phyloP scores from a whole-genome alignment of 2,888 invertebrate species.

The Drosophila sordidapex region DNA sequence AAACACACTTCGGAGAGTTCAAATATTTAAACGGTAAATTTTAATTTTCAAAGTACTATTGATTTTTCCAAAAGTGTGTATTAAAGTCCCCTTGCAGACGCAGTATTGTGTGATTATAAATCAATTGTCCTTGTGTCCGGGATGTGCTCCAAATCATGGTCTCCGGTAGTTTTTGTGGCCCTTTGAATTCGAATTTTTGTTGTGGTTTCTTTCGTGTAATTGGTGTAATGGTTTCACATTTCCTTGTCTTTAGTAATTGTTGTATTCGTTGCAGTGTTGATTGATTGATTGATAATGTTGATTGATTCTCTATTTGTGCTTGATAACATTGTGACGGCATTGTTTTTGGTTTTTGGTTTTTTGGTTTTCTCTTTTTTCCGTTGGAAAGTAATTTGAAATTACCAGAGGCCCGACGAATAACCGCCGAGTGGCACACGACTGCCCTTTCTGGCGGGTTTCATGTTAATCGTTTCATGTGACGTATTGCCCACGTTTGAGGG shows the following conservation, averaged over 20 bases:
- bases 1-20: background rate
- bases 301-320: background rate
- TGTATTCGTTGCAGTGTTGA: background rate
- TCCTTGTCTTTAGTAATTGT: background rate
- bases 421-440: constrained; percentile 15
- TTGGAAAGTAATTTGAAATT: background rate
- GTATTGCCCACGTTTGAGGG: background rate
- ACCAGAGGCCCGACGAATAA: constrained; percentile 25
- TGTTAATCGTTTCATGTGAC: constrained; percentile 1
- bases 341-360: background rate
- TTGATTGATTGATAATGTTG: too few species aligned
- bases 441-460: rapidly evolving
- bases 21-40: background rate
- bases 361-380: background rate
- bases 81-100: background rate
- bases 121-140: background rate
- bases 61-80: background rate
- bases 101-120: background rate
- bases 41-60: background rate
- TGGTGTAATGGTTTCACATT: background rate
- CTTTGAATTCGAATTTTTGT: background rate
- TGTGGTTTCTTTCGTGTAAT: background rate
- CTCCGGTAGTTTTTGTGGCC: too few species aligned
- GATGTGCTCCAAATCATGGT: background rate
- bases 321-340: background rate